A percentile compares a stretch with the other conserved stretches of the same genome.
These are phyloP conservation scores for Orius insidiosus DNA, from an alignment of 1,140 invertebrate species.

Conservation along the genomic window DNA sequence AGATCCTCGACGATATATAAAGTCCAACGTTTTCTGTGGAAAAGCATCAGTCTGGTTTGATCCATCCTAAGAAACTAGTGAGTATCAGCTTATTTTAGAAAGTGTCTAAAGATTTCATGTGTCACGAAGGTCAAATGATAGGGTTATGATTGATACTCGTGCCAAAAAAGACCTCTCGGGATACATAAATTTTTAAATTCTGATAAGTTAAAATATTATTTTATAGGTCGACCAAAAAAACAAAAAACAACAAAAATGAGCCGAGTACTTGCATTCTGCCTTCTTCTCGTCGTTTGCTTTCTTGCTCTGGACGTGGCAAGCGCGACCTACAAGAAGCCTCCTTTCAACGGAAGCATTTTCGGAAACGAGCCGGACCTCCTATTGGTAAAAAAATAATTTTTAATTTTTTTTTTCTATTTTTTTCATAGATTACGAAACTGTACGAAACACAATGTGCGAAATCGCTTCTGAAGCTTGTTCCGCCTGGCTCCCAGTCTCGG, in stretches of 20 bases:
- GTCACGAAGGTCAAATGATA: too few species aligned
- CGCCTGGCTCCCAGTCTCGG: slow-evolving; percentile 41
- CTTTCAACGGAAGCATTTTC: slow-evolving; percentile 84
- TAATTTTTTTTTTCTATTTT: background rate
- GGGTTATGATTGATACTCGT: too few species aligned
- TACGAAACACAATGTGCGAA: slow-evolving; percentile 56
- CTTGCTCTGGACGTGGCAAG: slow-evolving; percentile 20
- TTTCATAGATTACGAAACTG: slow-evolving; percentile 45
- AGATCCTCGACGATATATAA: too few species aligned
- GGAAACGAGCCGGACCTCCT: slow-evolving; percentile 45
- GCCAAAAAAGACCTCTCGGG: too few species aligned
- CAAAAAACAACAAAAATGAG: slow-evolving; percentile 3
- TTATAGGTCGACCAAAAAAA: background rate
- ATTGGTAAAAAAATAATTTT: slow-evolving; percentile 7
- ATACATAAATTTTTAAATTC: too few species aligned
- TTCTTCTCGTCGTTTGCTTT: slow-evolving; percentile 11
- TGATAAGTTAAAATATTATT: too few species aligned
- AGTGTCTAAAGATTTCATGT: too few species aligned
- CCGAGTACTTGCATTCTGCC: slow-evolving; percentile 5
- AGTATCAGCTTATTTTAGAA: too few species aligned
- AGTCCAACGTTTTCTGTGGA: too few species aligned
- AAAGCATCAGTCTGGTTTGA: too few species aligned
- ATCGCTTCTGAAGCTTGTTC: slow-evolving; percentile 59
- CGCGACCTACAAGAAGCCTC: slow-evolving; percentile 64
- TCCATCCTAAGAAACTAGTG: too few species aligned